Percentiles rank a stretch among this genome's conserved stretches.
Conservation (phyloP, 2,888 invertebrate species). For the Chydorus sphaericus region DNA sequence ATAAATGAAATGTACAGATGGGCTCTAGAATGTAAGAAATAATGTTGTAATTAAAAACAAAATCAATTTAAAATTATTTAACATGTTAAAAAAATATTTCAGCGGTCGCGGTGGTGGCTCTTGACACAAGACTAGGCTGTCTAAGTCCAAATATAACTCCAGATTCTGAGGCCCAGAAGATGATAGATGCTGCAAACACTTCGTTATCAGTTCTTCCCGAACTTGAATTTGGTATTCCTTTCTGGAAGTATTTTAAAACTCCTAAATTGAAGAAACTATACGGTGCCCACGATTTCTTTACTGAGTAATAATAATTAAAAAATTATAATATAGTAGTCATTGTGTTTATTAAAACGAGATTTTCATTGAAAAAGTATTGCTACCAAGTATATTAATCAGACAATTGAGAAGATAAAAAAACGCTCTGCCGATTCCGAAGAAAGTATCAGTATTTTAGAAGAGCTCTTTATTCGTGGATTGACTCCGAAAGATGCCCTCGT, state of each 20-base stretch:
- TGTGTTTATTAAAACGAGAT: not conserved
- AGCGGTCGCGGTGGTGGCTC: constrained; percentile 76
- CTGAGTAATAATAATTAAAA: not conserved
- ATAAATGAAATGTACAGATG: constrained; percentile 81
- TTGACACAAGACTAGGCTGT: constrained; percentile 74
- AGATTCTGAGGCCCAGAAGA: constrained; percentile 66
- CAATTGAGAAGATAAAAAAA: constrained; percentile 49
- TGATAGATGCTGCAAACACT: constrained; percentile 72
- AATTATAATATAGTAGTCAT: constrained; percentile 5
- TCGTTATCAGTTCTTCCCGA: constrained; percentile 67
- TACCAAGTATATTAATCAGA: constrained; percentile 63
- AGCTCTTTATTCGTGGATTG: constrained; percentile 57
- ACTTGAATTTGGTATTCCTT: constrained; percentile 66
- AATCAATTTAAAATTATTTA: too few relatives aligned
- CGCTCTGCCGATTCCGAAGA: constrained; percentile 33
- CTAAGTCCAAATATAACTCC: constrained; percentile 47
- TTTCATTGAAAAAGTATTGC: constrained; percentile 47
- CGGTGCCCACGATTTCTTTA: constrained; percentile 55
- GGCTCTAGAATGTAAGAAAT: constrained; percentile 73
- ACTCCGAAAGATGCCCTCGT: constrained; percentile 67
- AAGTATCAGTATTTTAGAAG: constrained; percentile 61
- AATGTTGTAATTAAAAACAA: not conserved
- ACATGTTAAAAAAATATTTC: too few relatives aligned
- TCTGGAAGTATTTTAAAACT: constrained; percentile 67
- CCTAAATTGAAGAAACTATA: constrained; percentile 65